Evolutionary conservation across 1,140 invertebrate species (phyloP), one percentile per base, ranked within the genome.

Genomic region (Drosophila sulfurigaster): DNA sequence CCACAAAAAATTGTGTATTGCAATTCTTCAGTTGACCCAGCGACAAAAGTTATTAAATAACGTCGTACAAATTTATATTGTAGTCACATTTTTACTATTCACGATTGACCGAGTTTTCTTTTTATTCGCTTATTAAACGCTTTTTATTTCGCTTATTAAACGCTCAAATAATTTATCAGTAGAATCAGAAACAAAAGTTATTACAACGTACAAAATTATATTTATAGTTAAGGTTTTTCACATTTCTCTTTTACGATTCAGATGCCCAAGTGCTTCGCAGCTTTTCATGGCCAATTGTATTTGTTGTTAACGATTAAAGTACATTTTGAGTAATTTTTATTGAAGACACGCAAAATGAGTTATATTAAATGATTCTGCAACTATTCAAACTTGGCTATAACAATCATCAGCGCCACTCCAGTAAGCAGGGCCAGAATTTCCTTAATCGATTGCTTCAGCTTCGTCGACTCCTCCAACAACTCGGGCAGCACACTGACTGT

Each of bases 401-500:
- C 63, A n/a, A 95, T 96, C 97, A 98, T 98, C 38, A 97, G 88
- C 1, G 91, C 92, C 51, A 98, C 96, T 4, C 98, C 98, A 25
- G 94, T 90, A 0, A 97, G 86, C n/a, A 99, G 93, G 51, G 96
- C 96, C 1, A 94, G 89, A 10, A 98, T 93, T 93, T 99, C 98
- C 85, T 98, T 98, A 1, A 97, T 91, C 0, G 98, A 98, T 92
- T 98, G 96, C 25, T 86, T 87, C 5, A 93, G 76, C 91, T 94
- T 94, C 0, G 95, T 94, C 82, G 96, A 95, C 51, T 95, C 94
- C 93, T 99, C 98, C 10, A 99, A 93, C 35, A 99, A 92, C 89
- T 99, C 98, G 0, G 98, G 98, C 49, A 99, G 93, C 20, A 99
- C 96, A 16, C 97, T 98, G 0, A 99, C 97, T 54, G 99, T 93